Base-by-base conservation (phyloP, 2,888 invertebrate genomes). In the Chrysotoxum bicinctum region DNA sequence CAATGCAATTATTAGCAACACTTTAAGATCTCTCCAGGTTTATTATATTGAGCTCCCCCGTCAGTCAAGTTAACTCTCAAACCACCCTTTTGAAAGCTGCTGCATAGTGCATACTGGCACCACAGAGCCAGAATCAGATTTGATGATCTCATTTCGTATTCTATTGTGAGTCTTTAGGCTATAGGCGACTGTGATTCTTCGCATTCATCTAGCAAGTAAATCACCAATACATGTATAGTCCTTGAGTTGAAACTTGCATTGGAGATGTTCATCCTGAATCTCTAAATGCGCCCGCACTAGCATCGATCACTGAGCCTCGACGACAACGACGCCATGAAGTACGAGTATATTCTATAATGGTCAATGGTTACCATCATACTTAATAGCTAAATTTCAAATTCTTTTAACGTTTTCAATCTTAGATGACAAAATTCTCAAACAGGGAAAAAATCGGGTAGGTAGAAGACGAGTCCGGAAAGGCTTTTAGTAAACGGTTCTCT, bases 81-180 rank as follows among this genome's bases (percentile, higher is more conserved):
- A 40, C 73, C 30, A 62, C 40, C 50, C 75, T 66, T 66, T 66
- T 23, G 23, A 37, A 21, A 45, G 43, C 43, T 62, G 62, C 19
- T 43, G 14, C 66, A 23, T 14, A 35, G 4, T 48, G 19, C 23
- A 50, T n/a, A 23, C 23, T 50, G 23, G 14, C 21, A 23, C 6
- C 14, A 23, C 21, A 19, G 45, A 45, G 19, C 43, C 35, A 66
- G 19, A 66, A 30, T 69, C 75, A 68, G 70, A 80, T 80, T 85
- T 85, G 85, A 85, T 77, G 81, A 85, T 85, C 85, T 85, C 85
- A 85, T 81, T 85, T 81, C 60, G 80, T 85, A 77, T 81, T 76
- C 85, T 73, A 85, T 85, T 85, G 85, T 75, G 48, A 66, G 66
- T 35, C 48, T 43, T 7, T 26, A 32, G 62, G 40, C 40, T 37